Base-by-base conservation (phyloP, 2,113 vertebrate genomes). In the Climacteris rufus region DNA sequence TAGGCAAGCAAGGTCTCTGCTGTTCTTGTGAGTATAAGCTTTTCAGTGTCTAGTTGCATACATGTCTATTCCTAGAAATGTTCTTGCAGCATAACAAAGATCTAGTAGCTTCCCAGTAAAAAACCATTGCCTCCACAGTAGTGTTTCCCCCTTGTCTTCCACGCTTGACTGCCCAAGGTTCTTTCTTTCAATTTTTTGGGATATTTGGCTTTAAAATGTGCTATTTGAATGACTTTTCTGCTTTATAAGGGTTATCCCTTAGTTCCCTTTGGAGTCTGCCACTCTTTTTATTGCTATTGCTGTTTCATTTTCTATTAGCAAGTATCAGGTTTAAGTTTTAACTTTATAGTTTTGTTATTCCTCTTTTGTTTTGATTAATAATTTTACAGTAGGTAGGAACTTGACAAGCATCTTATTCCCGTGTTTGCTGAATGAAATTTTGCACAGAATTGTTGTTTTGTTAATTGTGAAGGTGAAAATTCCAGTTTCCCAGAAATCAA, bases 1-100 rank as follows among this genome's bases (percentile, higher is more conserved):
- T 99, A 91, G 99, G 99, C 53, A 99, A 99, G 94, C 99, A 99
- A 95, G 99, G 99, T 31, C 98, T 99, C 80, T 99, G 98, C 98
- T 99, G 99, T 97, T 99, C 98, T 11, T 99, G 99, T 99, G 97
- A 99, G 99, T 98, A 95, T 39, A 15, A 39, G 7, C 11, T 42
- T 89, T 78, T 90, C 47, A 14, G 11, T 83, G 71, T 85, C 52
- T 13, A 1, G 89, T 86, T 84, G 59, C 65, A n/a, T 92, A 31
- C 33, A 7, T 19, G 37, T 47, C 47, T 87, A 1, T 77, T 90
- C 33, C 37, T 85, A 53, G n/a, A 90, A 90, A 68, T 28, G 28
- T 3, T 6, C 27, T 77, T 4, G 1, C 33, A 59, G n/a, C 31
- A 6, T 49, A 64, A 47, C 21, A 64, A 79, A 80, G 69, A 87